A percentile compares a stretch with the other conserved stretches of the same genome.
Evolutionary conservation across 2,888 invertebrate species (phyloP).

Genomic region (Hydriomena furcata): DNA sequence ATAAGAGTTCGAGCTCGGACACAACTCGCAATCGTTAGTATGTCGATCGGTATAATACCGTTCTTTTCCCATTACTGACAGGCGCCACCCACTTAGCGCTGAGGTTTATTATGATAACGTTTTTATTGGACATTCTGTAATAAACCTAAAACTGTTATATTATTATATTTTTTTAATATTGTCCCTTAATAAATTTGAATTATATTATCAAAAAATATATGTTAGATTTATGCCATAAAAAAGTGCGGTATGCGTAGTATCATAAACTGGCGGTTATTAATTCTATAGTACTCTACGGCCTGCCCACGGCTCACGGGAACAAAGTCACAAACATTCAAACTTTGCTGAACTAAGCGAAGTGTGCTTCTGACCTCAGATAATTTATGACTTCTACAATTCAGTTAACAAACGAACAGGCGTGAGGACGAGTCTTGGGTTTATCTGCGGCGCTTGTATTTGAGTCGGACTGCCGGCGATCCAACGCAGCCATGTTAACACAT

Average conservation of each 20-base stretch:
- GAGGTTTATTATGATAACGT: slow-evolving; percentile 36
- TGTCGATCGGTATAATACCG: slow-evolving; percentile 67
- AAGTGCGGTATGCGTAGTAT: slow-evolving; percentile 32
- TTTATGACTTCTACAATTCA: slow-evolving; percentile 70
- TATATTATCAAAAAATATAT: slow-evolving; percentile 12
- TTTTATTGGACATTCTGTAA: slow-evolving; percentile 32
- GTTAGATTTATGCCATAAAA: slow-evolving; percentile 21
- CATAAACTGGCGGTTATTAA: slow-evolving; percentile 47
- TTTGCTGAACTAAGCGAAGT: slow-evolving; percentile 57
- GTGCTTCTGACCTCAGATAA: slow-evolving; percentile 71
- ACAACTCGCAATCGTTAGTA: slow-evolving; percentile 71
- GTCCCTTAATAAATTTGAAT: neutral
- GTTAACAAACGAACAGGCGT: slow-evolving; percentile 58
- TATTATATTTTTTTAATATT: slow-evolving; percentile 5
- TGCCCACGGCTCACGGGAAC: slow-evolving; percentile 50
- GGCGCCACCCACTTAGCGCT: slow-evolving; percentile 32
- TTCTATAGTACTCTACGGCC: slow-evolving; percentile 54
- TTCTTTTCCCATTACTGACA: slow-evolving; percentile 64
- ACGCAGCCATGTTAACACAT: slow-evolving; percentile 56
- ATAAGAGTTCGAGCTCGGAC: slow-evolving; percentile 77
- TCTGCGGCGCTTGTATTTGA: slow-evolving; percentile 67
- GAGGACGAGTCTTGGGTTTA: slow-evolving; percentile 54
- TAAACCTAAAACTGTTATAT: slow-evolving; percentile 17
- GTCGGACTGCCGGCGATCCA: slow-evolving; percentile 58
- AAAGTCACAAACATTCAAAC: slow-evolving; percentile 65